A percentile compares a stretch with the other conserved stretches of the same genome.
phyloP scores from a whole-genome alignment of 2,113 vertebrate genomes.

The Poeciliopsis occidentalis region DNA sequence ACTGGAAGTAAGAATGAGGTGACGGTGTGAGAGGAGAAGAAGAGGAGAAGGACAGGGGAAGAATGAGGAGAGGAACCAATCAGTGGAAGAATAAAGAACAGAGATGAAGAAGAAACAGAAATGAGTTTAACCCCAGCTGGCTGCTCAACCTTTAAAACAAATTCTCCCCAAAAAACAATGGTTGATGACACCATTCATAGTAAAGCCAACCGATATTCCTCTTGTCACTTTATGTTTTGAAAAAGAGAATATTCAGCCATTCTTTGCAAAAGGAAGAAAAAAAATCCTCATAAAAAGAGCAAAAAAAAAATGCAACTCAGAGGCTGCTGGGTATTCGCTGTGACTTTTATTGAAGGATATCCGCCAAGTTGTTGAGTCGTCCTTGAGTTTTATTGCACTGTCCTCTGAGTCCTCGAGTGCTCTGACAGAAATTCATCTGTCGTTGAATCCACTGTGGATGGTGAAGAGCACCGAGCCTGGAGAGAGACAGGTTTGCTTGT shows the following conservation, averaged over 20 bases:
- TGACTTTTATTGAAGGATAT: constrained; percentile 65
- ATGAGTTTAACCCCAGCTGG: constrained; percentile 25
- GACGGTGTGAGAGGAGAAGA: constrained; percentile 81
- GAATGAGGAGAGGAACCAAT: constrained; percentile 19
- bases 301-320: constrained; percentile 41
- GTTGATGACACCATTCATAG: constrained; percentile 36
- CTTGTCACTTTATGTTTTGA: constrained; percentile 48
- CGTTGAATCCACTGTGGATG: constrained; percentile 41
- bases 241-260: constrained; percentile 69
- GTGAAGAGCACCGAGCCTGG: constrained; percentile 17
- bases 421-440: constrained; percentile 38
- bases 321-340: constrained; percentile 54
- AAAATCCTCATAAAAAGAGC: constrained; percentile 49
- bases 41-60: constrained; percentile 19
- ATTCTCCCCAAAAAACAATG: constrained; percentile 5
- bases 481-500: constrained; percentile 51
- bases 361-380: constrained; percentile 42
- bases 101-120: constrained; percentile 5
- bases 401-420: constrained; percentile 51
- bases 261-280: constrained; percentile 59
- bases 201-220: constrained; percentile 45
- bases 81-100: constrained; percentile 6
- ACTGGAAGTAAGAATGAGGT: constrained; percentile 90
- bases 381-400: constrained; percentile 52
- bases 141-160: constrained; percentile 19